Evolutionary conservation across 2,797 vertebrate species (phyloP), one percentile per base, ranked within the genome.

Genomic region (Xenops minutus): DNA sequence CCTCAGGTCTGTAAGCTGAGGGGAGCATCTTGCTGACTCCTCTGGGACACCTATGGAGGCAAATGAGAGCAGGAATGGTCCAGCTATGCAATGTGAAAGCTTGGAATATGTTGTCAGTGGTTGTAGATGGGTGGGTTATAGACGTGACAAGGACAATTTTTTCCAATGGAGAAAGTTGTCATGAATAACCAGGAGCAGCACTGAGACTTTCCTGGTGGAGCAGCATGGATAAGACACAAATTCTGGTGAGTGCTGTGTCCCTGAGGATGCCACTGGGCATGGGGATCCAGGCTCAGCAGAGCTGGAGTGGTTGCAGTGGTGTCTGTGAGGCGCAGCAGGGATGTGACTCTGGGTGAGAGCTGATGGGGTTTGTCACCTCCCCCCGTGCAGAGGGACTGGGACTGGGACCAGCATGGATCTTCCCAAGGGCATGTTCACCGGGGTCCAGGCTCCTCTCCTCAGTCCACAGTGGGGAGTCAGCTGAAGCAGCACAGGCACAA

Each of bases 221-320:
- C 54, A 37, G 36, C 20, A 7, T 0, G 0, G 59, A 2, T 2
- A 14, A 26, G 14, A 13, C 1, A 0, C n/a, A 2, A 26, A 2
- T 11, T 26, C 30, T 20, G 36, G 19, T 0, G 5, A 9, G 68
- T 6, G 37, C 48, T 5, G 10, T 27, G 85, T 48, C 36, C 51
- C 41, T 7, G 49, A 4, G 78, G 55, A 0, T 59, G 77, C 2
- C 19, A 1, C 43, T 0, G 17, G 54, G 36, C 46, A 7, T 9
- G 51, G 74, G 10, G 55, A 6, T 9, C 0, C 3, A 0, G 76
- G 37, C 49, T 46, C 1, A 0, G 12, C 7, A 30, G 7, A 5
- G 62, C 21, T n/a, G 3, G 1, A 19, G 32, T 0, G 34, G 13
- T 0, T 15, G 26, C 49, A 6, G 27, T 2, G n/a, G 32, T 3